These are phyloP conservation scores for Cairina moschata DNA, from an alignment of 2,113 vertebrate genomes.

Conservation along the genomic window DNA sequence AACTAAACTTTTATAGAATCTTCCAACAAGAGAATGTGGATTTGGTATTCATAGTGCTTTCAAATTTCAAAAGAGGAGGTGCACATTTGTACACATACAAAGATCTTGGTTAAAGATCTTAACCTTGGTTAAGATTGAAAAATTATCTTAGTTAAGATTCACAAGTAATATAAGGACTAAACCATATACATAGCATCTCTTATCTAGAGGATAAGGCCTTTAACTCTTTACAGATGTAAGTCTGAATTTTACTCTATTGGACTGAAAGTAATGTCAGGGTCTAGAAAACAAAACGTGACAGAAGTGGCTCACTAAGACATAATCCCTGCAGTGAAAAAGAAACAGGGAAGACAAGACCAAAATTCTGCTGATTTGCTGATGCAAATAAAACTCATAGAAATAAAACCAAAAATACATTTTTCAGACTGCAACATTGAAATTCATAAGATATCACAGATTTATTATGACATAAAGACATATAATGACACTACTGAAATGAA, in stretches of 20 bases:
- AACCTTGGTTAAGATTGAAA: not conserved
- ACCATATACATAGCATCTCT: not conserved
- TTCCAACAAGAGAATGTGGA: not conserved
- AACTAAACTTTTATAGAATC: not conserved
- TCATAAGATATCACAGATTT: not conserved
- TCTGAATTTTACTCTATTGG: not conserved
- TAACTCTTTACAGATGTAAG: not conserved
- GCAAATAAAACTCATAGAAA: not conserved
- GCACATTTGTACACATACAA: not conserved
- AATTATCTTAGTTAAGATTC: not conserved
- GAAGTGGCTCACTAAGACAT: not conserved
- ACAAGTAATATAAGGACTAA: not conserved
- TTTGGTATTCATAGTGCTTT: not conserved
- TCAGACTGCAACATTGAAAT: not conserved
- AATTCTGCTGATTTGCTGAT: not conserved
- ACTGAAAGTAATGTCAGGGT: not conserved
- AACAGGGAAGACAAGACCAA: not conserved
- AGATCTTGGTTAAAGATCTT: not conserved
- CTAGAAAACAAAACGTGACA: not conserved
- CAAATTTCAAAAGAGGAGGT: not conserved
- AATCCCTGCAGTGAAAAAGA: not conserved
- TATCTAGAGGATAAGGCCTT: not conserved
- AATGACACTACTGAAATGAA: not conserved
- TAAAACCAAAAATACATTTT: not conserved
- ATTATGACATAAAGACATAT: not conserved